Base-by-base conservation (phyloP, 2,888 invertebrate species). In the Blomia tropicalis region DNA sequence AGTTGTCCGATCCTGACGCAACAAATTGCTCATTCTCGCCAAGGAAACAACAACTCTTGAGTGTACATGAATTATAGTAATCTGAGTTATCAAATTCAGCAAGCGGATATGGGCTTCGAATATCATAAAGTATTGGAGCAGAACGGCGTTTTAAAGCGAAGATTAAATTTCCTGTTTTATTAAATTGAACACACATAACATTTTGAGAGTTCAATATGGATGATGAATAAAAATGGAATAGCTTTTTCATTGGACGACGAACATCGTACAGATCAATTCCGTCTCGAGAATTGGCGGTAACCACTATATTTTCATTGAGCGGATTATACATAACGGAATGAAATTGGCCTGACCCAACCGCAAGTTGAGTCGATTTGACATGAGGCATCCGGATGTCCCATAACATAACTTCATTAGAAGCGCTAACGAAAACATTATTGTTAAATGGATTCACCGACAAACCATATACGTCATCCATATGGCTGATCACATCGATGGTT, bases 301-400 rank as follows among this genome's bases (percentile, higher is more conserved):
- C 87, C 64, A 93, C 73, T 68, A 85, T 80, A 69, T 83, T 79
- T 0, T 85, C 79, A 71, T 90, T 88, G 27, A 80, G 77, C 0
- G 92, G 92, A 75, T 92, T 90, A 74, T 85, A 91, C 82, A 86
- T 86, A 41, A 91, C 91, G n/a, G 89, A 87, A 75, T 92, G 91
- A 77, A 89, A 92, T n/a, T 90, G 82, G 60, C 81, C 79, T 69
- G 79, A 79, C 70, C 79, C 80, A 72, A 83, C 83, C 71, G 83
- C 80, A 70, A 85, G 74, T 68, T 81, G 80, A 70, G 72, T 69
- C 17, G 53, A 53, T 60, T 54, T 29, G 7, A 63, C 41, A 56
- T 23, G 27, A 23, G 30, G n/a, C 2, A 41, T 60, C 70, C 90
- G 75, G 47, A 83, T 82, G 73, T 95, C 93, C 74, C 85, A 90